A percentile compares a stretch with the other conserved stretches of the same genome.
Conservation (phyloP, 35 echinoderm and acorn worm species). For the Acanthaster planci region DNA sequence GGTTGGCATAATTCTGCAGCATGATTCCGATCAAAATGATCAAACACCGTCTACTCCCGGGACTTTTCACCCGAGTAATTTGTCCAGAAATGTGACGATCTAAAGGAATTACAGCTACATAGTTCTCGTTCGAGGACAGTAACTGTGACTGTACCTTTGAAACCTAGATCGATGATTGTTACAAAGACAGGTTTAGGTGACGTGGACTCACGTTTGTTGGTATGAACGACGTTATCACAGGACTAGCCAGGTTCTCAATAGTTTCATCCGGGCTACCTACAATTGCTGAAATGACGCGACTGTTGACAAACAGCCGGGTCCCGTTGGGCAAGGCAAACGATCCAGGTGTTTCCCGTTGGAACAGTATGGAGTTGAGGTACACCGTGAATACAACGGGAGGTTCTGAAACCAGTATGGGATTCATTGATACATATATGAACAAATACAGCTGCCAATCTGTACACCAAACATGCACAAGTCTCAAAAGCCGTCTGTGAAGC, state of each 20-base stretch:
- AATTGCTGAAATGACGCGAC: not conserved
- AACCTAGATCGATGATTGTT: not conserved
- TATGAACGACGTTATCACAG: not conserved
- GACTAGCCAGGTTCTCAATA: not conserved
- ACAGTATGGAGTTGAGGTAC: slow-evolving; percentile 2
- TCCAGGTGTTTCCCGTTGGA: not conserved
- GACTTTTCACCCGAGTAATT: not conserved
- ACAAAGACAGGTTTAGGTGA: not conserved
- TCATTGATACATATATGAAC: too few species aligned
- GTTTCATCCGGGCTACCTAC: not conserved
- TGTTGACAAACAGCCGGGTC: not conserved
- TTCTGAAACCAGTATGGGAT: too few species aligned
- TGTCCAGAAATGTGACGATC: not conserved
- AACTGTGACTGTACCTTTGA: not conserved
- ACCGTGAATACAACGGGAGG: not conserved
- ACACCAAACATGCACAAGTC: too few species aligned
- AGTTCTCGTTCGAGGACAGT: not conserved
- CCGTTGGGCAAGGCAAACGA: not conserved
- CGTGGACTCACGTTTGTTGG: not conserved
- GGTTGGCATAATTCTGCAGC: too few species aligned
- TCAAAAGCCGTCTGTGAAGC: too few species aligned
- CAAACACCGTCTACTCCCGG: too few species aligned
- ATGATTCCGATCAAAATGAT: too few species aligned
- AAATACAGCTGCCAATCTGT: too few species aligned
- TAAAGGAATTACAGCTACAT: not conserved